Conservation (phyloP, 2,888 invertebrate genomes). For the Trypoxylon attenuatum region DNA sequence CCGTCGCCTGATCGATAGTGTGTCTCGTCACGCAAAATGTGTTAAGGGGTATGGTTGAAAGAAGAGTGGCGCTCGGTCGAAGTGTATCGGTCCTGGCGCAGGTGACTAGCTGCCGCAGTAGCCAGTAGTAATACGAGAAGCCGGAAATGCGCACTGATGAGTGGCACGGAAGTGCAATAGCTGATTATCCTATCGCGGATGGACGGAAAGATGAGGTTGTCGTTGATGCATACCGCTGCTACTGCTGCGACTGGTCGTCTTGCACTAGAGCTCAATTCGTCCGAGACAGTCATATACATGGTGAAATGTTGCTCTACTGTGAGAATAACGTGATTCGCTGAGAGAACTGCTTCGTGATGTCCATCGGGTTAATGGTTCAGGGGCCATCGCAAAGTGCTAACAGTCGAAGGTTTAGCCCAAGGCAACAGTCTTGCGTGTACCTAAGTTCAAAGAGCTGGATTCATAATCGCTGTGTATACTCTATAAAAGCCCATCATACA, state of each 20-base stretch:
- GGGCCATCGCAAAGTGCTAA: conserved; percentile 33
- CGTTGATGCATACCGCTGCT: too few species aligned
- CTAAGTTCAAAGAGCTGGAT: not conserved
- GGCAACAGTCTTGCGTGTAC: too few species aligned
- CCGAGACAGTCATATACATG: conserved; percentile 10
- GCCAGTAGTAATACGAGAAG: not conserved
- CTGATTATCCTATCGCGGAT: not conserved
- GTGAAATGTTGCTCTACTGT: conserved; percentile 48
- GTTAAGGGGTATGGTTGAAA: conserved; percentile 41
- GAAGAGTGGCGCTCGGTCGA: conserved; percentile 27
- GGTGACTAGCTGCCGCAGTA: not conserved
- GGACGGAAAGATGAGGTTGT: not conserved
- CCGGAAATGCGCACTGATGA: not conserved
- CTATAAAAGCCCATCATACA: not conserved
- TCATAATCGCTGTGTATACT: not conserved
- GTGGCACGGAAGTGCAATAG: not conserved
- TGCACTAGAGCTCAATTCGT: too few species aligned
- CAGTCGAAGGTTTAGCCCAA: too few species aligned
- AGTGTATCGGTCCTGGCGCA: conserved; percentile 20
- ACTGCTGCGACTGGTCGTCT: too few species aligned
- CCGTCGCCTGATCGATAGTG: conserved; percentile 36
- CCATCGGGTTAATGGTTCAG: conserved; percentile 47
- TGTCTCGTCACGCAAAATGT: conserved; percentile 50
- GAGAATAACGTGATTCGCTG: conserved; percentile 29
- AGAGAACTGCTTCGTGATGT: conserved; percentile 58